Percentiles rank a stretch among this genome's conserved stretches.
phyloP scores from a whole-genome alignment of 2,797 vertebrate genomes.

The Karalla daura region DNA sequence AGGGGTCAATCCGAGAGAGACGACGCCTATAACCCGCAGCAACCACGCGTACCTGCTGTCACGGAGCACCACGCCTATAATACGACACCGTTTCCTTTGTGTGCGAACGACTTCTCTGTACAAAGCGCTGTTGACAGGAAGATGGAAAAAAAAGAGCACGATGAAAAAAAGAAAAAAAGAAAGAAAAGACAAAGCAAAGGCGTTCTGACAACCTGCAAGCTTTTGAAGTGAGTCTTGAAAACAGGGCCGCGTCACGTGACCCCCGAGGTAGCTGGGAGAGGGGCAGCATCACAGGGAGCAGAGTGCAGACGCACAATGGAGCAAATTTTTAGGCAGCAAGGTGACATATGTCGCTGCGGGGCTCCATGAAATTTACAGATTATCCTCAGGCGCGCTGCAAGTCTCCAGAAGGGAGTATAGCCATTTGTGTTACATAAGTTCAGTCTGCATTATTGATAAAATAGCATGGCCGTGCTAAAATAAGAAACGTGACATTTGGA shows the following conservation, averaged over 20 bases:
- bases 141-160: conserved; percentile 24
- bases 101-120: conserved; percentile 21
- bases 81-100: conserved; percentile 50
- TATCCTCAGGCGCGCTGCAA: not conserved
- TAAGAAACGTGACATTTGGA: not conserved
- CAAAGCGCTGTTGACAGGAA: conserved; percentile 45
- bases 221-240: conserved; percentile 60
- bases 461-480: not conserved
- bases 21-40: conserved; percentile 51
- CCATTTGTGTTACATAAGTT: not conserved
- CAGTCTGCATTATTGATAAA: conserved; percentile 14
- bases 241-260: conserved; percentile 36
- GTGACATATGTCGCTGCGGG: not conserved
- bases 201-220: conserved; percentile 42
- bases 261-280: conserved; percentile 30
- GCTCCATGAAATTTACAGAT: conserved; percentile 8
- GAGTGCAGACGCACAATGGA: conserved; percentile 1
- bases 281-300: conserved; percentile 12
- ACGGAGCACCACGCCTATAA: conserved; percentile 47
- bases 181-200: conserved; percentile 26
- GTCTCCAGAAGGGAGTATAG: not conserved
- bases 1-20: conserved; percentile 10
- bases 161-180: not conserved
- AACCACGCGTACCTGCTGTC: conserved; percentile 54
- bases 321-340: not conserved